Conservation (phyloP, 1,140 invertebrate species). For the Lutraria rhynchaena region DNA sequence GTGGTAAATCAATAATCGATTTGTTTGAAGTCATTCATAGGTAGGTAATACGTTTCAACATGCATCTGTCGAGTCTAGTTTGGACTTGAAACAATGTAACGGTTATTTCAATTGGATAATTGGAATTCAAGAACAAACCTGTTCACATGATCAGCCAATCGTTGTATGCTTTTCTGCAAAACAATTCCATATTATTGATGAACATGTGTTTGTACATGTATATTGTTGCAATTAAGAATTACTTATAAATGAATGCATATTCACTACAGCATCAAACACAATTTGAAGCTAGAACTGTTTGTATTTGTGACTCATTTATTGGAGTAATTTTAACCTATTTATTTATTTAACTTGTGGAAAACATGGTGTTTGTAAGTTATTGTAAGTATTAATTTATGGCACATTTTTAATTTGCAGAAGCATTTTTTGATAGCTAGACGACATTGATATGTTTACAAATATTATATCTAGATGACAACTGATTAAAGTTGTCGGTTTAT, state of each 20-base stretch:
- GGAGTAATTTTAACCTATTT: no score
- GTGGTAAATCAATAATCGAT: conserved; percentile 49
- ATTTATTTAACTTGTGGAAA: no score
- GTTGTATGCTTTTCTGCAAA: neutral
- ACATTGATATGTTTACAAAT: conserved; percentile 32
- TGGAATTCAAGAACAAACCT: conserved; percentile 30
- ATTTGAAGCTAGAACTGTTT: no score
- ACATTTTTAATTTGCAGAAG: no score
- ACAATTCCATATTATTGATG: conserved; percentile 31
- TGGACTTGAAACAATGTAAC: conserved; percentile 49
- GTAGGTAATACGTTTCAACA: conserved; percentile 40
- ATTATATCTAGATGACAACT: neutral
- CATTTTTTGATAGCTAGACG: neutral
- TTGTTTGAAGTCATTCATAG: neutral
- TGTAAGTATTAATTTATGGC: no score
- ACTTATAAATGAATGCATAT: neutral
- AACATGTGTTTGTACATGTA: conserved; percentile 54
- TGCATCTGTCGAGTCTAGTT: conserved; percentile 44
- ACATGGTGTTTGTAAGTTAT: no score
- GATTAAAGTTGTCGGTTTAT: no score
- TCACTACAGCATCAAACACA: no score
- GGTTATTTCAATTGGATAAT: conserved; percentile 42
- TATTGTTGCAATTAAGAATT: neutral
- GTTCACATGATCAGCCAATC: conserved; percentile 33
- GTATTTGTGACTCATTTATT: no score